These are phyloP conservation scores for Aleiodes alternator DNA, from an alignment of 2,888 invertebrate species.

Conservation along the genomic window DNA sequence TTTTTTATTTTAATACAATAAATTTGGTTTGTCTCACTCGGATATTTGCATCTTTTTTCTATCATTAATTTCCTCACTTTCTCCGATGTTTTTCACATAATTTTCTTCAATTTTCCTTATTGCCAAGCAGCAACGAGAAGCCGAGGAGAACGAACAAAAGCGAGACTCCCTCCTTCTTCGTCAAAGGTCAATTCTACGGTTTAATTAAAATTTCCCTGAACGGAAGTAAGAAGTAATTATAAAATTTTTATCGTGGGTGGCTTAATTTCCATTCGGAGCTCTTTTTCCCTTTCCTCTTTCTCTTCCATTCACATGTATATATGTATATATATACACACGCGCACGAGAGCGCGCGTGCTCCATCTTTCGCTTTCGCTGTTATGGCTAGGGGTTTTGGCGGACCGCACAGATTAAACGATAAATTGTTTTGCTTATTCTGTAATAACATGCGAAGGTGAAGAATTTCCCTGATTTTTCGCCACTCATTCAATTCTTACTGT, in stretches of 20 bases:
- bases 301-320: neutral
- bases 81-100: conserved; percentile 7
- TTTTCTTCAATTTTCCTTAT: conserved; percentile 34
- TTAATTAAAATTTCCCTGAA: conserved; percentile 70
- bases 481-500: neutral
- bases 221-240: conserved; percentile 70
- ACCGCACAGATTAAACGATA: conserved; percentile 66
- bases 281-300: neutral
- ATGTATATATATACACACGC: too few relatives aligned
- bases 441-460: conserved; percentile 60
- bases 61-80: neutral
- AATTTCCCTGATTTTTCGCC: neutral
- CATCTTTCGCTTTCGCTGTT: neutral
- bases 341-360: neutral
- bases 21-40: neutral
- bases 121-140: conserved; percentile 14
- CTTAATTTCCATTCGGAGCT: conserved; percentile 47
- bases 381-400: conserved; percentile 52
- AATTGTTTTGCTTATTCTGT: conserved; percentile 69
- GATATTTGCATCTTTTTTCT: neutral
- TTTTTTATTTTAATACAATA: conserved; percentile 1
- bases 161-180: conserved; percentile 53
- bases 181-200: conserved; percentile 66
- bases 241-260: conserved; percentile 67
- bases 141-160: conserved; percentile 42